Conservation (phyloP, 1,140 invertebrate genomes). For the Halictus rubicundus region DNA sequence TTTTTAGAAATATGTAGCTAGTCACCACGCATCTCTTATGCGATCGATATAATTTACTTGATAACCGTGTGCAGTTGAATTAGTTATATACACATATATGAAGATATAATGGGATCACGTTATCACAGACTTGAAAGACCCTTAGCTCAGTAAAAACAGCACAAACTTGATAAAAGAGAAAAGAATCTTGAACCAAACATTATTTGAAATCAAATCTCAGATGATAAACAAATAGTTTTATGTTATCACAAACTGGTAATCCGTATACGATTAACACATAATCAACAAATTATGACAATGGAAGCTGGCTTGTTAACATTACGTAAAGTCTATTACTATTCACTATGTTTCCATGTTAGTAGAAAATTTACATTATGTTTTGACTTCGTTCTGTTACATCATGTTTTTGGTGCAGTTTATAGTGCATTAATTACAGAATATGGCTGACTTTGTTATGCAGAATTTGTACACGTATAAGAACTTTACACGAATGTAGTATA, state of each 20-base stretch:
- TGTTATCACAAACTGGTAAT: background rate
- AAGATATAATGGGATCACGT: background rate
- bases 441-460: background rate
- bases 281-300: background rate
- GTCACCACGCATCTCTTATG: background rate
- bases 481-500: no score
- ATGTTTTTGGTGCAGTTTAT: background rate
- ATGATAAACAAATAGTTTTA: background rate
- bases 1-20: conserved; percentile 25
- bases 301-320: background rate
- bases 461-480: no score
- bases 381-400: background rate
- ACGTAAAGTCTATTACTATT: background rate
- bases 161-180: background rate
- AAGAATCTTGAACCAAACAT: background rate
- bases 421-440: background rate
- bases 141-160: background rate
- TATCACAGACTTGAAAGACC: background rate
- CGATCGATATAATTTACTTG: conserved; percentile 24
- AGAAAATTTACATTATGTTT: background rate
- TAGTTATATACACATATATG: background rate
- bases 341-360: background rate
- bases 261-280: background rate
- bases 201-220: background rate
- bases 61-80: background rate